Base-by-base conservation (phyloP, 1,140 invertebrate species). In the Aphidius ervi region DNA sequence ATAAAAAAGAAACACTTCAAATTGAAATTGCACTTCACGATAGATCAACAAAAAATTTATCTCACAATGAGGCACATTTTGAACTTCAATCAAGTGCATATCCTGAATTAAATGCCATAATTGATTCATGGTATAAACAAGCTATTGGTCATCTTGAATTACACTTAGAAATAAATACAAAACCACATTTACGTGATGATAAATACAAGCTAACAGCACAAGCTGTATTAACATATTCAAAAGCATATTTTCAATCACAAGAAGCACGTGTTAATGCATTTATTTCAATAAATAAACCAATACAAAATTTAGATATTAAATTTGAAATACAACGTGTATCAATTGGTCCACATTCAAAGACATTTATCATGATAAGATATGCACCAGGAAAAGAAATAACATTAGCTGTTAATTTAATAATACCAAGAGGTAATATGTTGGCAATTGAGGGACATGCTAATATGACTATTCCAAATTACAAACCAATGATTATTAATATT, bases 81-180 rank as follows among this genome's bases (percentile, higher is more conserved):
- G 83, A 85, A 43, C 74, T 92, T 46, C 82, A 85, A 23, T 89
- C 88, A 8, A 86, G 87, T 0, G 88, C 88, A 0, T 92, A 92
- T 81, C 87, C 89, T 0, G 83, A 86, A 54, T 83, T 90, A 6
- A 90, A 92, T 70, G 86, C 90, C 55, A 83, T 86, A 40, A 76
- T 87, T n/a, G 82, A 84, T 7, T 71, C 86, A 0, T 86, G 82
- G 69, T 88, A 87, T 69, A 79, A 86, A 70, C 81, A 80, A 69
- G 80, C 81, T 0, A 68, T 81, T 10, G 82, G 81, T 8, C 84
- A 84, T 57, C 67, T 84, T 6, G 84, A 86, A 61, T 70, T 81
- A 31, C 78, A 81, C 56, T 65, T 81, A 2, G 81, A 82, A 58
- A 71, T 85, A 3, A 80, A 82, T 56, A 76, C 78, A 4, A 81